These are phyloP conservation scores for Bactericera cockerelli DNA, from an alignment of 1,140 invertebrate genomes.

Conservation along the genomic window DNA sequence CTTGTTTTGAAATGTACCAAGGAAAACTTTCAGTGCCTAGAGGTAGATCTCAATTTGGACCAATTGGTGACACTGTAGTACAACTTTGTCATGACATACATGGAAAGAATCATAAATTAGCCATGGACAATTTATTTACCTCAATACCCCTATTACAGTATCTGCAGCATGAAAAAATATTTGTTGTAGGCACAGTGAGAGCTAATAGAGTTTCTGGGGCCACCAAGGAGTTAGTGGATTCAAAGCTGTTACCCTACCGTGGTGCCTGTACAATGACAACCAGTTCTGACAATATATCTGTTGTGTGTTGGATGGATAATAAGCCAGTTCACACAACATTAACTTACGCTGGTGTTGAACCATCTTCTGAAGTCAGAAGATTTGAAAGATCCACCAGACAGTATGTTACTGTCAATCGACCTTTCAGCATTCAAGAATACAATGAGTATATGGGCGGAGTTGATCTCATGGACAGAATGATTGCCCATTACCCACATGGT, in stretches of 20 bases:
- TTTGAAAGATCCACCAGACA: slow-evolving; percentile 18
- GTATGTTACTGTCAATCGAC: slow-evolving; percentile 19
- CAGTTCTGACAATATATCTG: slow-evolving; percentile 11
- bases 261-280: slow-evolving; percentile 14
- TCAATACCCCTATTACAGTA: slow-evolving; percentile 8
- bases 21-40: slow-evolving; percentile 14
- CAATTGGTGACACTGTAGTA: slow-evolving; percentile 14
- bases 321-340: slow-evolving; percentile 9
- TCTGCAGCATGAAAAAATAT: slow-evolving; percentile 10
- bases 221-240: slow-evolving; percentile 5
- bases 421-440: slow-evolving; percentile 21
- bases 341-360: not conserved
- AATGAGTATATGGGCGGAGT: slow-evolving; percentile 27
- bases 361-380: slow-evolving; percentile 11
- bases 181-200: slow-evolving; percentile 14
- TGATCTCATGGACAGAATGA: slow-evolving; percentile 23
- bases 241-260: slow-evolving; percentile 9
- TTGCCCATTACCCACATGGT: slow-evolving; percentile 22
- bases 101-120: slow-evolving; percentile 23
- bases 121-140: slow-evolving; percentile 29
- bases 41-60: slow-evolving; percentile 6
- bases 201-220: slow-evolving; percentile 13
- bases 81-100: slow-evolving; percentile 16
- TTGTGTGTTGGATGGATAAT: slow-evolving; percentile 16
- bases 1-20: slow-evolving; percentile 24